Evolutionary conservation across 2,113 vertebrate genomes (phyloP).

Genomic region (Lontra canadensis): DNA sequence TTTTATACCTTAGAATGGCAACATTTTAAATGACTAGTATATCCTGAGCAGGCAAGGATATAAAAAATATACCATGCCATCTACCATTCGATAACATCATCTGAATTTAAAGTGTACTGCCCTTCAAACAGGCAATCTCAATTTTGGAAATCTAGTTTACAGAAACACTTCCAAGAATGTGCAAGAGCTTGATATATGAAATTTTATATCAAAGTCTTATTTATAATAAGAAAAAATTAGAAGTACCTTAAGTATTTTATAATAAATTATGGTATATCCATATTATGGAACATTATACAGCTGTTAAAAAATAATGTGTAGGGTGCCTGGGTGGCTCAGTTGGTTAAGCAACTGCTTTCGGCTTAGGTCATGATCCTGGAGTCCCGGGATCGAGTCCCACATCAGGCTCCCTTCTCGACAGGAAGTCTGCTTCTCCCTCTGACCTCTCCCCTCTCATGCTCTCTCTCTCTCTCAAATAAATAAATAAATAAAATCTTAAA

Average conservation of each 20-base stretch:
- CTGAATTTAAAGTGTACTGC: not conserved
- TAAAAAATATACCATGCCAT: not conserved
- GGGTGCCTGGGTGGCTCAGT: too few species aligned
- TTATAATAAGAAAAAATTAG: not conserved
- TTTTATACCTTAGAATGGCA: not conserved
- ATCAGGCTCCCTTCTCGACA: too few species aligned
- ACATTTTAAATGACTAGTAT: not conserved
- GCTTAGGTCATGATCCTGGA: too few species aligned
- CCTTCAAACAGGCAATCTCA: not conserved
- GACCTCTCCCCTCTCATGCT: too few species aligned
- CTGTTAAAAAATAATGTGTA: not conserved
- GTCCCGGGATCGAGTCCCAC: too few species aligned
- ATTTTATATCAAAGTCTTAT: not conserved
- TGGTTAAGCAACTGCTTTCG: too few species aligned
- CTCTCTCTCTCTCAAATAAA: too few species aligned
- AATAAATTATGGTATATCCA: not conserved
- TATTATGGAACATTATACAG: not conserved
- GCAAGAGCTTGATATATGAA: not conserved
- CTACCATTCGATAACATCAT: not conserved
- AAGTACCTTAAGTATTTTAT: not conserved
- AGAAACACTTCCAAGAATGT: not conserved
- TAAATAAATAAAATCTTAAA: too few species aligned
- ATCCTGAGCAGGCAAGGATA: not conserved
- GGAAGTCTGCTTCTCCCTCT: too few species aligned
- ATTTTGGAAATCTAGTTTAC: not conserved